Base-by-base conservation (phyloP, 2,888 invertebrate genomes). In the Ennomos erosarius region DNA sequence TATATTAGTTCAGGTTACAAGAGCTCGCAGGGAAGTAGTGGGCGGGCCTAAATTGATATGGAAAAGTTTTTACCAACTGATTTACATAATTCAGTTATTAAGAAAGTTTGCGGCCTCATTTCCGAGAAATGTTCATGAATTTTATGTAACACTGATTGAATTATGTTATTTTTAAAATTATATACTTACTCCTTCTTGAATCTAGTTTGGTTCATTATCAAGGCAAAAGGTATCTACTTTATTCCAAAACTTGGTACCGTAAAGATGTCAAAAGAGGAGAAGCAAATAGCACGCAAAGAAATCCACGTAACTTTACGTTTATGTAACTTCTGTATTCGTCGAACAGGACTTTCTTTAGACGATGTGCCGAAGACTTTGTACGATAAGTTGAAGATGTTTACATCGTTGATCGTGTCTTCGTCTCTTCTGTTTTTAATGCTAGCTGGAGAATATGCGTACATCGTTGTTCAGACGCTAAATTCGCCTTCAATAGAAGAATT, bases 271-370 rank as follows among this genome's bases (percentile, higher is more conserved):
- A 26, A 40, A 11, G 36, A 44, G 9, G 52, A 65, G 13, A 57
- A 59, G 51, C 8, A 10, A 13, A 55, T 65, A 1, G 78, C 81
- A 16, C 65, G 59, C n/a, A 67, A 68, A 43, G 86, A 87, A 73
- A 83, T 86, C 47, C 65, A 72, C 26, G 73, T 74, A 54, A 82
- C 84, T 0, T 66, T 87, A 44, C 70, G 65, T 9, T 64, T 84
- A 36, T 82, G 81, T 44, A 82, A 84, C 61, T 81, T 80, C 62
- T 85, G 81, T 55, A 78, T 82, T 34, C 73, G 79, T 12, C 68
- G 71, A 55, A 68, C 85, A 37, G 85, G 84, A 0, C 65, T 86
- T 12, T 84, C 85, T 11, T 83, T 86, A 49, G 81, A 82, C 26
- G 71, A 77, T 6, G 56, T 70, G 53, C 76, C 79, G 3, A 70